Percentiles rank a stretch among this genome's conserved stretches.
Conservation (phyloP, 2,797 vertebrate species). For the Eidolon dupreanum region DNA sequence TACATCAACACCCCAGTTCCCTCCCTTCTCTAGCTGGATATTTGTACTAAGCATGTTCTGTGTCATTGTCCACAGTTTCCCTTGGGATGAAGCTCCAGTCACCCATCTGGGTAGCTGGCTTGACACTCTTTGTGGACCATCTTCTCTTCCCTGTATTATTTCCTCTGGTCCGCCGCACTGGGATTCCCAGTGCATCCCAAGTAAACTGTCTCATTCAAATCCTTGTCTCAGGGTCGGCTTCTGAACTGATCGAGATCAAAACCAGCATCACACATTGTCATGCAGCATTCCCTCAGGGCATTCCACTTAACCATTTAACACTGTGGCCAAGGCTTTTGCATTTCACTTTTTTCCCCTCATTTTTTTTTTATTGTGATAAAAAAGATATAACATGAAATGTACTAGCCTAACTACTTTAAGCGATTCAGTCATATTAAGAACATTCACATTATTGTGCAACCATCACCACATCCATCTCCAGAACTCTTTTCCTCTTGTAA, state of each 20-base stretch:
- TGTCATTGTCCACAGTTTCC: not conserved
- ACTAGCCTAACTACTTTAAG: not conserved
- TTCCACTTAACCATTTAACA: not conserved
- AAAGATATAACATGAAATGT: not conserved
- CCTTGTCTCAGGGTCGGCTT: not conserved
- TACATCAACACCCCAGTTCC: not conserved
- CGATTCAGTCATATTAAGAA: not conserved
- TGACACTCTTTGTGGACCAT: not conserved
- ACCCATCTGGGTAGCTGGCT: not conserved
- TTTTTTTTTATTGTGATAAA: not conserved
- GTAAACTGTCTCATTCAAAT: not conserved
- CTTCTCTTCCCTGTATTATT: not conserved
- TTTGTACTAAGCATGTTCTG: not conserved
- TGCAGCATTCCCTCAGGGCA: not conserved
- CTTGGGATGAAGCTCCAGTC: not conserved
- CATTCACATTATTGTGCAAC: not conserved
- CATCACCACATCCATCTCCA: not conserved
- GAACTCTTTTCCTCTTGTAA: not conserved
- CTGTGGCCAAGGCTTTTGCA: not conserved
- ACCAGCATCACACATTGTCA: not conserved
- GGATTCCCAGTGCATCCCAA: not conserved
- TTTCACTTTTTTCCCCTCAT: not conserved
- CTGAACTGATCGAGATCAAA: not conserved
- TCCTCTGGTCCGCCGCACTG: not conserved
- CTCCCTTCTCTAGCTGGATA: not conserved